Evolutionary conservation across 2,113 vertebrate species (phyloP), one percentile per base, ranked within the genome.

Genomic region (Epinephelus fuscoguttatus): DNA sequence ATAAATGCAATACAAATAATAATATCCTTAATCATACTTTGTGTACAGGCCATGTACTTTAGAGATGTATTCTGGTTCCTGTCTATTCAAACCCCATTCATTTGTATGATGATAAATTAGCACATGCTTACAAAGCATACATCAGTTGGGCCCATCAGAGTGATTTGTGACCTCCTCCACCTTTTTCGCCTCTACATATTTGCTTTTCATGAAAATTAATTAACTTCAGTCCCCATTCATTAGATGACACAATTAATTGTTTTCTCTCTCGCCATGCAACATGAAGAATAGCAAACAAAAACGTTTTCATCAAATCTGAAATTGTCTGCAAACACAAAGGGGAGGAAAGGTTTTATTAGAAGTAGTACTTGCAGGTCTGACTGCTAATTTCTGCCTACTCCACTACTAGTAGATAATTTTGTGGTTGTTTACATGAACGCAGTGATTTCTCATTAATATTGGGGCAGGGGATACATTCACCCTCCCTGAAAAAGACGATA

Each of bases 201-300:
- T 88, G 69, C 78, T 82, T 73, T 90, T 83, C 77, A 85, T 63
- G 72, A 78, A 92, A 91, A 91, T 82, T 18, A 82, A 93, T 88
- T 74, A 76, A 85, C 64, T 70, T 55, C 56, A 74, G 61, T 84
- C 59, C 70, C 88, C 55, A 82, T 86, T 90, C 86, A 91, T 91
- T 89, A 85, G 27, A 45, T 78, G 23, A 84, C 37, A 57, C 37
- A 74, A 83, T 80, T 90, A 86, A 93, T 91, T 85, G 87, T 91
- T 90, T 87, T 84, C 60, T 37, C 75, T 84, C 72, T 73, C n/a
- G 17, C 62, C 30, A 70, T 83, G 70, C 27, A 63, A 42, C 67
- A 70, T 81, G 71, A 91, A 21, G 23, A 86, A 84, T 86, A n/a
- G 75, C 37, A 45, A 84, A 78, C 52, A 86, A 85, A 63, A 67